phyloP scores from a whole-genome alignment of 1,140 invertebrate species.

The Lasioglossum albipes region DNA sequence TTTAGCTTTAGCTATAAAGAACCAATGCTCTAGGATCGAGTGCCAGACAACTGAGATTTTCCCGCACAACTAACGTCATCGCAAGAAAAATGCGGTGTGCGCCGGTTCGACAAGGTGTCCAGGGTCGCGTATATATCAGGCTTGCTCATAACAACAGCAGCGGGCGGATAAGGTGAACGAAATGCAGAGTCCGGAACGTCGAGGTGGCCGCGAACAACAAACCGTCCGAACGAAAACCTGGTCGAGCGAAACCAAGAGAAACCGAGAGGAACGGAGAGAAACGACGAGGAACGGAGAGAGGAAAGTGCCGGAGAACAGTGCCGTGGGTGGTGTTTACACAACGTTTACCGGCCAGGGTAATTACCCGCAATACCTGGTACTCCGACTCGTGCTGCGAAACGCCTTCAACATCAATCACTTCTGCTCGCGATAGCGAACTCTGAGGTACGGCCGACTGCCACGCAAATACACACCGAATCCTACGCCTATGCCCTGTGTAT shows the following conservation, averaged over 20 bases:
- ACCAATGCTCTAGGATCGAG: no score
- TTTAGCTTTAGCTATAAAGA: no score
- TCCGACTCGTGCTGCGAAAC: conserved; percentile 47
- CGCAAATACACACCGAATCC: conserved; percentile 41
- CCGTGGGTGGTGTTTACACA: conserved; percentile 59
- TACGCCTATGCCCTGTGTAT: neutral
- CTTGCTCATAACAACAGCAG: conserved; percentile 15
- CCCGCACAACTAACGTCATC: no score
- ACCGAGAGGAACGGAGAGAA: neutral
- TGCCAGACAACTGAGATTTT: no score
- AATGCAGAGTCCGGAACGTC: conserved; percentile 28
- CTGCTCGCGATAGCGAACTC: conserved; percentile 40
- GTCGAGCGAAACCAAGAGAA: neutral
- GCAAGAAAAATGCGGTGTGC: neutral
- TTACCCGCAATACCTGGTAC: conserved; percentile 48
- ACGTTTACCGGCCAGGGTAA: conserved; percentile 62
- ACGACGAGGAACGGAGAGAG: conserved; percentile 2
- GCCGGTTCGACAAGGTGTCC: neutral
- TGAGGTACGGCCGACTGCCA: conserved; percentile 51
- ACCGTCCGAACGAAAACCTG: neutral
- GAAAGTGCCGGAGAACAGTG: conserved; percentile 25
- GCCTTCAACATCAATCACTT: conserved; percentile 67
- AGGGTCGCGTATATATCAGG: neutral
- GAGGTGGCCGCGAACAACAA: conserved; percentile 16
- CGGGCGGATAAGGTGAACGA: conserved; percentile 30